These are phyloP conservation scores for Ariopsis seemanni DNA, from an alignment of 2,113 vertebrate genomes.

Conservation along the genomic window DNA sequence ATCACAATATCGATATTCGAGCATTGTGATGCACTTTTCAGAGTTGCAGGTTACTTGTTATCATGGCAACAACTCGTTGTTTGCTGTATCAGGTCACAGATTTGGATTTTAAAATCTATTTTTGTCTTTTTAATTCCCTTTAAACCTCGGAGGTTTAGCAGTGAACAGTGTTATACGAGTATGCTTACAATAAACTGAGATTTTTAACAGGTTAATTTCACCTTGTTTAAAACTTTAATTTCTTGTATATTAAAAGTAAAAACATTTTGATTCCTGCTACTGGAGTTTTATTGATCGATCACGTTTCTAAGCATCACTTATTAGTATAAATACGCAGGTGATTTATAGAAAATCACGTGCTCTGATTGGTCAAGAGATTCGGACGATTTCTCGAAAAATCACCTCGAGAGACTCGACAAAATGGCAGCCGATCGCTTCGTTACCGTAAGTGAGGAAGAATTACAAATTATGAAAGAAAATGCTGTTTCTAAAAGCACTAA, in stretches of 20 bases:
- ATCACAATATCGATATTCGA: neutral
- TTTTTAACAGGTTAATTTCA: neutral
- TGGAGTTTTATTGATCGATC: neutral
- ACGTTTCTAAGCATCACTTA: neutral
- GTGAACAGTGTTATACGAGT: neutral
- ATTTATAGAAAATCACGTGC: no score
- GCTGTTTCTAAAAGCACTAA: no score
- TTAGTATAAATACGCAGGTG: no score
- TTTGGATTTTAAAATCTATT: constrained; percentile 14
- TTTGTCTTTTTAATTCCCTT: neutral
- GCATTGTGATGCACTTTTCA: neutral
- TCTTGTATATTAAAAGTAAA: neutral
- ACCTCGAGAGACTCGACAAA: no score
- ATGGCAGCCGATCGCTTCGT: no score
- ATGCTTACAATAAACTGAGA: neutral
- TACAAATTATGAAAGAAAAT: no score
- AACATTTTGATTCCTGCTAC: neutral
- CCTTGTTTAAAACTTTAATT: neutral
- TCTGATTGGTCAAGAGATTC: no score
- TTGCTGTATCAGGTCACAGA: neutral
- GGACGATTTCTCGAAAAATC: no score
- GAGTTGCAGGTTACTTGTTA: neutral
- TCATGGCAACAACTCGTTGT: neutral
- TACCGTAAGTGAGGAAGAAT: no score
- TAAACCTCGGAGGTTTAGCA: neutral